Conservation (phyloP, 1,140 invertebrate genomes). For the Cataglyphis hispanica region DNA sequence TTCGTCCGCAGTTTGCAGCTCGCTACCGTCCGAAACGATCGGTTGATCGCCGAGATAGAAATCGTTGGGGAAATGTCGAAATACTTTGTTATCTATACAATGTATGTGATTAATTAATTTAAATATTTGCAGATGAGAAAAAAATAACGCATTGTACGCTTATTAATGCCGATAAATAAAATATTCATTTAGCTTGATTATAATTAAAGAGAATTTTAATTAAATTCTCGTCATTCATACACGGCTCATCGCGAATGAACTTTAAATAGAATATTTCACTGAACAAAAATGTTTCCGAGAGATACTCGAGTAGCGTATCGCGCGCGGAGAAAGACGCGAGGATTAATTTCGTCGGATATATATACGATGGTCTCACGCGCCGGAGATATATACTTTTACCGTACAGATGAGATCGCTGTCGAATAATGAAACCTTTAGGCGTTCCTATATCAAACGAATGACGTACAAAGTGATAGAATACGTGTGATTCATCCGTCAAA, state of each 20-base stretch:
- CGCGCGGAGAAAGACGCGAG: not conserved
- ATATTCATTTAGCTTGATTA: constrained; percentile 37
- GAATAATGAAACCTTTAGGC: constrained; percentile 49
- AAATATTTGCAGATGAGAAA: not conserved
- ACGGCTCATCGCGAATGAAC: constrained; percentile 10
- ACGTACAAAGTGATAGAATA: not conserved
- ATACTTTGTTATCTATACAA: constrained; percentile 60
- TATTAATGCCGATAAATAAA: constrained; percentile 35
- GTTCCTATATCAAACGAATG: not conserved
- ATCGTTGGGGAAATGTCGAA: constrained; percentile 62
- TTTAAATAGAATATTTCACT: constrained; percentile 39
- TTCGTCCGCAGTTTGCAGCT: constrained; percentile 53
- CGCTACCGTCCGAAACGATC: constrained; percentile 17
- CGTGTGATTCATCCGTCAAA: not conserved
- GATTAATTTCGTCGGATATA: constrained; percentile 37
- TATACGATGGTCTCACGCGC: not conserved
- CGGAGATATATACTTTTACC: constrained; percentile 22
- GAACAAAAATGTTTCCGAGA: constrained; percentile 44
- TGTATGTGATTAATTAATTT: not conserved
- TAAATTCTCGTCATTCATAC: constrained; percentile 43
- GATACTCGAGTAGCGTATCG: constrained; percentile 30
- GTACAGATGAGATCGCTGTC: constrained; percentile 22
- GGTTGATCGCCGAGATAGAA: constrained; percentile 77
- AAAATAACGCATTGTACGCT: not conserved
- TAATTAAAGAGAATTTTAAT: constrained; percentile 61